Evolutionary conservation across 2,113 vertebrate genomes (phyloP), one percentile per base, ranked within the genome.

Genomic region (Heterotis niloticus): DNA sequence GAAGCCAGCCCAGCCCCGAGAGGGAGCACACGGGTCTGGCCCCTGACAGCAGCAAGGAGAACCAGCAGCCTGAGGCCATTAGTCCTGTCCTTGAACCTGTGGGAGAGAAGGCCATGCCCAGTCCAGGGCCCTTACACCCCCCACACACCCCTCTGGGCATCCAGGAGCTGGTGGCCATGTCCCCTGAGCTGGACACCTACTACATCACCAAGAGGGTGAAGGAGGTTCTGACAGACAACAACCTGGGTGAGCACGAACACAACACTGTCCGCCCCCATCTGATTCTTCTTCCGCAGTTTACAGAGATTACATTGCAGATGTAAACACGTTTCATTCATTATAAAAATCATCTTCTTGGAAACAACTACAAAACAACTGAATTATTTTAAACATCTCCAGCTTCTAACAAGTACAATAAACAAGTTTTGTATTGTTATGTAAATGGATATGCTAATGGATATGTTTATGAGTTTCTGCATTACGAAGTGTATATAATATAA

Each of bases 161-260:
- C 88, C 98, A 99, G 91, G 97, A 98, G 87, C 93, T 99, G 0
- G 98, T 99, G 20, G 96, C 96, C 86, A 95, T 98, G 94, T 99
- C 96, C 59, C 92, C 96, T 0, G 97, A 98, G 87, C 90, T 99
- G 77, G 98, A 99, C 92, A 99, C 98, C 0, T 99, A 98, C 68
- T 90, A 91, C 90, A 98, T 99, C 89, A 99, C 98, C 85, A 99
- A 99, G 91, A 95, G 95, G 83, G 96, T 99, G 85, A 99, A 99
- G 86, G 98, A 99, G 83, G 98, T 99, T 86, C 92, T 99, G 83
- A 99, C 96, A 0, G 98, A 99, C 92, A 99, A 99, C 90, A 99
- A 98, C 87, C 90, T 99, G 81, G 98, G 98, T 99, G 91, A 0
- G 90, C 62, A 26, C 24, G 14, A 13, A 11, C 18, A n/a, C 17